Percentiles rank a stretch among this genome's conserved stretches.
phyloP scores from a whole-genome alignment of 30 jellyfish, hydroid and myxozoan species.

The Aurelia aurita region DNA sequence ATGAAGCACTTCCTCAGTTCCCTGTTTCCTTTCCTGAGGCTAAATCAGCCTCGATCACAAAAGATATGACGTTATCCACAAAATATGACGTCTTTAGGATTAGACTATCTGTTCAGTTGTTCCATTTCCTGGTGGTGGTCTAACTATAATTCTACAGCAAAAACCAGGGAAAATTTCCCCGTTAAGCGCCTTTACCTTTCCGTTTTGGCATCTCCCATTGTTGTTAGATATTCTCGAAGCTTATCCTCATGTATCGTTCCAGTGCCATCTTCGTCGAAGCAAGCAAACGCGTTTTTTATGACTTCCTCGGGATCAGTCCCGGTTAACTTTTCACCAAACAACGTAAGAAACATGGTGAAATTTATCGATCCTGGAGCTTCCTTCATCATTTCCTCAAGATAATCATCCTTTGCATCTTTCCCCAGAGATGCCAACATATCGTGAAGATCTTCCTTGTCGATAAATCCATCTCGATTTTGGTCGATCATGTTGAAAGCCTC shows the following conservation, averaged over 20 bases:
- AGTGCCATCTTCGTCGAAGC: slow-evolving; percentile 94
- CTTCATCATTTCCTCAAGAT: slow-evolving; percentile 97
- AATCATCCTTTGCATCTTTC: slow-evolving; percentile 91
- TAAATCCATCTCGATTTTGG: slow-evolving; percentile 99
- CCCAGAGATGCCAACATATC: slow-evolving; percentile 99
- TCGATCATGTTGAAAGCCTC: slow-evolving; percentile 99
- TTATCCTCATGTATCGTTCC: slow-evolving; percentile 94
- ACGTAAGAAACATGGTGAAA: slow-evolving; percentile 98
- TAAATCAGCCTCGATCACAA: too few relatives aligned
- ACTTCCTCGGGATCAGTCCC: slow-evolving; percentile 99
- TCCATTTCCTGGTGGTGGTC: too few relatives aligned
- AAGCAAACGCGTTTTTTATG: slow-evolving; percentile 97
- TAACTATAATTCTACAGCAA: too few relatives aligned
- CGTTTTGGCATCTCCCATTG: slow-evolving; percentile 92
- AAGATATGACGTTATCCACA: too few relatives aligned
- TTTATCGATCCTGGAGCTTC: slow-evolving; percentile 99
- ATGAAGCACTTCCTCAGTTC: too few relatives aligned
- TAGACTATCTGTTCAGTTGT: too few relatives aligned
- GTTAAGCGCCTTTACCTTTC: too few relatives aligned
- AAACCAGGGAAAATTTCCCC: too few relatives aligned
- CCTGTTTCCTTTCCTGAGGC: too few relatives aligned
- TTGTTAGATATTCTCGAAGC: slow-evolving; percentile 86
- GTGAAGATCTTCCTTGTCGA: slow-evolving; percentile 98
- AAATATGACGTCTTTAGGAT: too few relatives aligned
- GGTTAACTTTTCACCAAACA: slow-evolving; percentile 94